Evolutionary conservation across 2,888 invertebrate species (phyloP).

Genomic region (Zygothrica quintamaculata): DNA sequence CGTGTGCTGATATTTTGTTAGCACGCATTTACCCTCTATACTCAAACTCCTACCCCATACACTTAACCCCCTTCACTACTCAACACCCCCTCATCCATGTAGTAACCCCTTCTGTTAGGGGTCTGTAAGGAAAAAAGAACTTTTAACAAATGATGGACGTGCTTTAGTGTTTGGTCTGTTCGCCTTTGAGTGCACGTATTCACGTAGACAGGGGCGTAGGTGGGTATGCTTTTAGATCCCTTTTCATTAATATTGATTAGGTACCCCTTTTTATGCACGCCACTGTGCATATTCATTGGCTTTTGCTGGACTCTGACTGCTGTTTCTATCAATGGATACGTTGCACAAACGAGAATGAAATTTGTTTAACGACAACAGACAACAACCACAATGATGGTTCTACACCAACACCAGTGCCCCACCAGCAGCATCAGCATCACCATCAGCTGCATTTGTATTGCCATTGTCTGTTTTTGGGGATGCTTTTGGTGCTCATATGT

Average conservation of each 20-base stretch:
- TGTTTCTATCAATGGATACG: constrained; percentile 16
- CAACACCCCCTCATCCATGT: neutral
- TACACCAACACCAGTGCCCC: too few species aligned
- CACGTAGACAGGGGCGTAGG: neutral
- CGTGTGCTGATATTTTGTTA: constrained; percentile 60
- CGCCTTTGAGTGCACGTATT: constrained; percentile 12
- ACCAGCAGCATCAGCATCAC: constrained; percentile 42
- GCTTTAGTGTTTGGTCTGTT: constrained; percentile 18
- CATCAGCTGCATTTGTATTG: constrained; percentile 43
- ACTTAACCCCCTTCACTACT: neutral
- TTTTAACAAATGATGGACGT: constrained; percentile 69
- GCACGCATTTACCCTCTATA: constrained; percentile 38
- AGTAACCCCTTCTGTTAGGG: constrained; percentile 17
- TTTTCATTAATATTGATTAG: neutral
- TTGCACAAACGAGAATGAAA: constrained; percentile 62
- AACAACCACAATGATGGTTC: constrained; percentile 43
- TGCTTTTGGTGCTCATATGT: constrained; percentile 10
- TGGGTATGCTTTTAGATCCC: neutral
- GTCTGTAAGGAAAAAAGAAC: constrained; percentile 22
- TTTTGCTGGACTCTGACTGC: constrained; percentile 3
- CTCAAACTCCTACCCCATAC: too few species aligned
- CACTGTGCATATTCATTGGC: constrained; percentile 1
- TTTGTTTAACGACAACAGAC: constrained; percentile 75
- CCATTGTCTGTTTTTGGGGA: constrained; percentile 10
- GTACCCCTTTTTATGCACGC: neutral